Evolutionary conservation across 2,113 vertebrate species (phyloP).

Genomic region (Syrrhaptes paradoxus): DNA sequence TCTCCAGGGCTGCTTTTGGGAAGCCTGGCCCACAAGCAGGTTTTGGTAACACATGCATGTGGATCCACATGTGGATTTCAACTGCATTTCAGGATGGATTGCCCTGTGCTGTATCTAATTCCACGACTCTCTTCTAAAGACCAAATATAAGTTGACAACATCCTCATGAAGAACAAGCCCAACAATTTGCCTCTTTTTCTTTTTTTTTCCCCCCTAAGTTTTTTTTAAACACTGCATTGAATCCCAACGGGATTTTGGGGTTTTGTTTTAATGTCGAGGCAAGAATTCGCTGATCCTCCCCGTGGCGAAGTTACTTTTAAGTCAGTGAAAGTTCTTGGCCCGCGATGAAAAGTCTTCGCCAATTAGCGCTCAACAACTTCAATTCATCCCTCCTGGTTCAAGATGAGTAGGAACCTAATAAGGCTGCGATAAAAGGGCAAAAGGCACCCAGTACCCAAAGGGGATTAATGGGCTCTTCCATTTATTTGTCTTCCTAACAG

Average conservation of each 20-base stretch:
- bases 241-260: slow-evolving; percentile 8
- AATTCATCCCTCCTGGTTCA: slow-evolving; percentile 82
- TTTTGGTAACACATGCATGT: fast-evolving
- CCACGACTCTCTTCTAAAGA: background rate
- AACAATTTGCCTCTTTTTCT: background rate
- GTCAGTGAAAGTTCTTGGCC: slow-evolving; percentile 85
- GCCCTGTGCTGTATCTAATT: background rate
- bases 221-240: slow-evolving; percentile 12
- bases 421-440: slow-evolving; percentile 89
- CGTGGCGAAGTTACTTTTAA: slow-evolving; percentile 84
- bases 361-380: slow-evolving; percentile 86
- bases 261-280: slow-evolving; percentile 79
- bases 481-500: slow-evolving; percentile 88
- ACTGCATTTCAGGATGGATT: background rate
- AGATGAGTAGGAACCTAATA: slow-evolving; percentile 90
- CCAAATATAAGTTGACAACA: background rate
- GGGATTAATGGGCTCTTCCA: slow-evolving; percentile 87
- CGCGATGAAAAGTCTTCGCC: slow-evolving; percentile 84
- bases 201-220: background rate
- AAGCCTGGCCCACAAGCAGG: background rate
- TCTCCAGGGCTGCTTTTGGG: background rate
- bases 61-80: background rate
- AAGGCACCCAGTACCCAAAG: slow-evolving; percentile 84
- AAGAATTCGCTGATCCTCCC: slow-evolving; percentile 76
- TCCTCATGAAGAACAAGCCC: slow-evolving; percentile 5